These are phyloP conservation scores for Trachelipus rathkii DNA, from an alignment of 1,140 invertebrate genomes.

Conservation along the genomic window DNA sequence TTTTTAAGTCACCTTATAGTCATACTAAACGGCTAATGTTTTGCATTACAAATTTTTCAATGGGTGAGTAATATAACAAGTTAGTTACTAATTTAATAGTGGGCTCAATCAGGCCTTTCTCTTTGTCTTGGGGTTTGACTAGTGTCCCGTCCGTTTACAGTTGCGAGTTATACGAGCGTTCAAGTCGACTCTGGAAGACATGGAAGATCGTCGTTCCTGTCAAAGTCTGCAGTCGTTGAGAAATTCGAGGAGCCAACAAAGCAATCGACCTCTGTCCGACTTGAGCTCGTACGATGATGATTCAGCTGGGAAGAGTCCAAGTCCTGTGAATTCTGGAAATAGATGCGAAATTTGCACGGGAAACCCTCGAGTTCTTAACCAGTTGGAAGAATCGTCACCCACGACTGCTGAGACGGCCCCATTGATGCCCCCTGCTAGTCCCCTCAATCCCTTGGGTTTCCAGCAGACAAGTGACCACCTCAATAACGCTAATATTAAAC, in stretches of 20 bases:
- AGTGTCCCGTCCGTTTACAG: conserved; percentile 69
- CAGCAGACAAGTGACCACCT: conserved; percentile 40
- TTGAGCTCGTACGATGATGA: conserved; percentile 90
- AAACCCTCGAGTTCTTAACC: conserved; percentile 34
- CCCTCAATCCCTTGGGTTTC: conserved; percentile 36
- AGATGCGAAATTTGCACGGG: conserved; percentile 36
- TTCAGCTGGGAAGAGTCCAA: conserved; percentile 50
- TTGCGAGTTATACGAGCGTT: conserved; percentile 99
- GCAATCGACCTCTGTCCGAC: conserved; percentile 72
- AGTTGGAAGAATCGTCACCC: conserved; percentile 38
- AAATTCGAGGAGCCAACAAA: conserved; percentile 75
- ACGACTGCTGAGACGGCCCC: conserved; percentile 40
- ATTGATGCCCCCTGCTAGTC: conserved; percentile 38
- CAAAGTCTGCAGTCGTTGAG: conserved; percentile 95
- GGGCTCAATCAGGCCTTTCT: conserved; percentile 8
- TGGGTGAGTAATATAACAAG: conserved; percentile 16
- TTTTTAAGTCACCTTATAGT: neutral
- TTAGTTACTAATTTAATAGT: conserved; percentile 12
- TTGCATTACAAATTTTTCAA: conserved; percentile 14
- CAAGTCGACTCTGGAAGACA: conserved; percentile 98
- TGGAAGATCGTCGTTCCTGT: conserved; percentile 96
- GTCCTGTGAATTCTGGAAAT: conserved; percentile 34
- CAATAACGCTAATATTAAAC: conserved; percentile 39
- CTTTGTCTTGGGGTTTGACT: conserved; percentile 45
- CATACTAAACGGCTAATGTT: neutral